Base-by-base conservation (phyloP, 2,888 invertebrate species). In the Eutolmus rufibarbis region DNA sequence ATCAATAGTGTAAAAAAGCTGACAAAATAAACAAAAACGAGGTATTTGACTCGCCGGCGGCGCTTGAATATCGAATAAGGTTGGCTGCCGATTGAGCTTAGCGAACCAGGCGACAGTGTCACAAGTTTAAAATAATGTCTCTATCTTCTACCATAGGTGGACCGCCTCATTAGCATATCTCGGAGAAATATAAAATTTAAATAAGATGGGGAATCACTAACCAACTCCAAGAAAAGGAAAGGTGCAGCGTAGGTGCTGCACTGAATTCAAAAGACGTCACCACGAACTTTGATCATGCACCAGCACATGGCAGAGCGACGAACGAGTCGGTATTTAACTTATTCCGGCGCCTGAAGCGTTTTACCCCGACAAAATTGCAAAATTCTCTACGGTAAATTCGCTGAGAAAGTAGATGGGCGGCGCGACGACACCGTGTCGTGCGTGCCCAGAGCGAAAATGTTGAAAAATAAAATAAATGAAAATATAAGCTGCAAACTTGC, bases 111-210 rank as follows among this genome's bases (percentile, higher is more conserved):
- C 56, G 5, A n/a, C 56, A 7, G 40, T 12, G 40, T 2, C 56
- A 56, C 56, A 19, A 19, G 56, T 19, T 56, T 56, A 2, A 56
- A 56, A n/a, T 34, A 16, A 77, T 16, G 14, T 19, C 7, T 37
- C 51, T 7, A 51, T 51, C 37, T 46, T 46, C 12, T 4, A 16
- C 16, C 19, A 31, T 79, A 56, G 46, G 51, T 79, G 31, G 51
- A 46, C 79, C 79, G 79, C 56, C 79, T 79, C 28, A 79, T 79
- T 79, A 16, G 28, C 79, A 79, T 79, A 79, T 12, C 14, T 9
- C 23, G 43, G 37, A 43, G 23, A 46, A 79, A 51, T 40, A 46
- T 31, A 56, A 34, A 51, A 78, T 28, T 8, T n/a, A 57, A 66
- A 19, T 8, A 66, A 66, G 19, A 12, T 28, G 66, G 23, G 28